Evolutionary conservation across 2,113 vertebrate species (phyloP).

Genomic region (Onychostoma macrolepis): DNA sequence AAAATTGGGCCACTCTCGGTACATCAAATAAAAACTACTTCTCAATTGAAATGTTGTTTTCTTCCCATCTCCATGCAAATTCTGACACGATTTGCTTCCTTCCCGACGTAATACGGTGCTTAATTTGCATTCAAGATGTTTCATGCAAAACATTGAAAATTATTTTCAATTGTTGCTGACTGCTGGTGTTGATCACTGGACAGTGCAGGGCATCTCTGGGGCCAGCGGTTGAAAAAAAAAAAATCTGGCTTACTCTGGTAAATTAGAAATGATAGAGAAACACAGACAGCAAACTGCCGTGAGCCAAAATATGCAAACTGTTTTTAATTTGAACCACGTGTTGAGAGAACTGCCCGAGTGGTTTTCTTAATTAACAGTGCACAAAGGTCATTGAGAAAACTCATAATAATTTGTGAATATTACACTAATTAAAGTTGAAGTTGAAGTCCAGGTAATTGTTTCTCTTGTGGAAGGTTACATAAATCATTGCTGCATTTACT

Average conservation of each 20-base stretch:
- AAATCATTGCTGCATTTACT: not conserved
- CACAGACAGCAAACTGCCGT: not conserved
- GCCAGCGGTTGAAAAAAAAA: not conserved
- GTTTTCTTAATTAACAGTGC: slow-evolving; percentile 8
- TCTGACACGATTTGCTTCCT: not conserved
- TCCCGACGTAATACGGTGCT: not conserved
- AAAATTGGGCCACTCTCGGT: slow-evolving; percentile 25
- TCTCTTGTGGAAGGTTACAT: not conserved
- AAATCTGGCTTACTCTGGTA: not conserved
- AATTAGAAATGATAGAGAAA: not conserved
- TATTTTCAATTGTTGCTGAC: slow-evolving; percentile 2
- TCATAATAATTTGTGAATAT: slow-evolving; percentile 16
- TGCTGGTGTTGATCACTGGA: not conserved
- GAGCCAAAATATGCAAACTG: not conserved
- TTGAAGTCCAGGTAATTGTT: not conserved
- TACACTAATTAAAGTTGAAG: slow-evolving; percentile 1
- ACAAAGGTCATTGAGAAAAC: not conserved
- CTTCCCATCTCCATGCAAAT: slow-evolving; percentile 32
- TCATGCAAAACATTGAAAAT: not conserved
- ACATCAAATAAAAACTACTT: slow-evolving; percentile 22
- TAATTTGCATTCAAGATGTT: slow-evolving; percentile 17
- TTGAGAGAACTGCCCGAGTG: not conserved
- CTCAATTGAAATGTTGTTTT: slow-evolving; percentile 33
- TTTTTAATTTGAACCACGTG: not conserved
- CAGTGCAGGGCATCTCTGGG: not conserved